Conservation (phyloP, 2,888 invertebrate genomes). For the Gerris lacustris region DNA sequence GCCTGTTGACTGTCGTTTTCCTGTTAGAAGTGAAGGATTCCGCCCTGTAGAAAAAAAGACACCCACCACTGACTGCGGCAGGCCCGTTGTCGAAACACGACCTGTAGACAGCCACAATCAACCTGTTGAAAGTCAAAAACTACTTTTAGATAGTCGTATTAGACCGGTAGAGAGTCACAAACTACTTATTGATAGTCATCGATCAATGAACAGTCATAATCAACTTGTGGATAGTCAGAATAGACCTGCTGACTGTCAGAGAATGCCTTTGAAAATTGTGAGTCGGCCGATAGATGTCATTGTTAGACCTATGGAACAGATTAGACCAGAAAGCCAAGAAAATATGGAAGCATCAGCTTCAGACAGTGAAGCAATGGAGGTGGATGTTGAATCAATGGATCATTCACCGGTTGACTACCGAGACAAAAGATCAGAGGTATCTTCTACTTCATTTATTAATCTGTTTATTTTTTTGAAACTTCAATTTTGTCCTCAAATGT, state of each 20-base stretch:
- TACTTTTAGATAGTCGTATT: neutral
- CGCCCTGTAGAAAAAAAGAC: no score
- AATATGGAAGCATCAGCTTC: neutral
- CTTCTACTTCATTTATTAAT: no score
- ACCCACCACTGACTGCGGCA: neutral
- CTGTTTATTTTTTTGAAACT: no score
- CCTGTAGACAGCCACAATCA: conserved; percentile 4
- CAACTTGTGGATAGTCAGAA: neutral
- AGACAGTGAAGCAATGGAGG: neutral
- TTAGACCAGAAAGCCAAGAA: neutral
- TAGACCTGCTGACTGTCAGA: no score
- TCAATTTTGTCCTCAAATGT: no score
- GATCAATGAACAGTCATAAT: neutral
- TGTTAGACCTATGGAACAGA: neutral
- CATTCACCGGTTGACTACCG: neutral
- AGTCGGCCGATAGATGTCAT: no score
- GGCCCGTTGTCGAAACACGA: conserved; percentile 11
- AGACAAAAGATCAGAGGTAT: neutral
- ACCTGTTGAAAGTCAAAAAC: neutral
- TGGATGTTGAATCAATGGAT: neutral
- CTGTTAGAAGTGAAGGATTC: no score
- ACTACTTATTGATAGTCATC: neutral
- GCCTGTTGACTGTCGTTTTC: no score
- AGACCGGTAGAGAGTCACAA: neutral
- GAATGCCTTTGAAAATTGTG: no score